Conservation (phyloP, 2,113 vertebrate genomes). For the Hyaena hyaena region DNA sequence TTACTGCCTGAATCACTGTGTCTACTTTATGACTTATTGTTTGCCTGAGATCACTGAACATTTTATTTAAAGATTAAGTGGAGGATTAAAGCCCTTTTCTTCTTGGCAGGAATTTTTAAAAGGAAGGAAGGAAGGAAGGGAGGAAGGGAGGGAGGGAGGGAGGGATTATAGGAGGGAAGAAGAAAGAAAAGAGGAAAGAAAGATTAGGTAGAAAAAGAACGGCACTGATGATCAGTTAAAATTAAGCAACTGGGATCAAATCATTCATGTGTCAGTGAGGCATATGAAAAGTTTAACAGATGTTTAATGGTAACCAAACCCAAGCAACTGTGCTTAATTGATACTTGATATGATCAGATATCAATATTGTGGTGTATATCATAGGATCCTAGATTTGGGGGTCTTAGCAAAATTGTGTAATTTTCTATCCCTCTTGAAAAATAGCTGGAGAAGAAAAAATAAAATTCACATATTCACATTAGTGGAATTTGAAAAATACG, state of each 20-base stretch:
- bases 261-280: constrained; percentile 76
- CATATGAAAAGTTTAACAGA: constrained; percentile 69
- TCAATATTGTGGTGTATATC: background rate
- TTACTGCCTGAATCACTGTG: constrained; percentile 88
- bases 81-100: constrained; percentile 85
- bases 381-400: background rate
- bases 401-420: background rate
- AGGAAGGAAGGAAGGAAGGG: background rate
- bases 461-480: constrained; percentile 39
- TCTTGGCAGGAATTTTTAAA: constrained; percentile 68
- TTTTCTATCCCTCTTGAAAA: background rate
- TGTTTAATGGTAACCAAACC: constrained; percentile 67
- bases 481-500: background rate
- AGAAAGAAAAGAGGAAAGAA: background rate
- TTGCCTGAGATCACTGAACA: constrained; percentile 85
- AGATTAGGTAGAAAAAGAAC: constrained; percentile 33
- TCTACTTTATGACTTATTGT: constrained; percentile 91
- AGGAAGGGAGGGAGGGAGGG: background rate
- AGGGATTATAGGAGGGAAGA: background rate
- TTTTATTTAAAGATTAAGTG: constrained; percentile 88
- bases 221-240: constrained; percentile 70
- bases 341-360: constrained; percentile 38
- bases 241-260: constrained; percentile 81
- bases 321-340: constrained; percentile 37
- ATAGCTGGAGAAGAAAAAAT: background rate